Base-by-base conservation (phyloP, 2,113 vertebrate species). In the Heterochromis multidens region DNA sequence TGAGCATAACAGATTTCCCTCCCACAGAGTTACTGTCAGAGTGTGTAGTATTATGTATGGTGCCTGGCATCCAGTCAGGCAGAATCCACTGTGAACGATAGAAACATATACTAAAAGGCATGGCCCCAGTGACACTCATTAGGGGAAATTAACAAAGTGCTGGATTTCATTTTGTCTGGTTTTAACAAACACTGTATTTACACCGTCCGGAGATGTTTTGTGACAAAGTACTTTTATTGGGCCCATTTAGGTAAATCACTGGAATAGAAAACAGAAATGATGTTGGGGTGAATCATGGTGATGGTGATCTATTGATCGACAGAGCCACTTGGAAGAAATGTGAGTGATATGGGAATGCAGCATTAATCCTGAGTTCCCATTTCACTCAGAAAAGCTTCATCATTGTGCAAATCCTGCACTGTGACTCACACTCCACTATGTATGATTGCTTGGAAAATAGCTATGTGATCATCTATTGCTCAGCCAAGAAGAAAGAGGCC, bases 381-480 rank as follows among this genome's bases (percentile, higher is more conserved):
- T 74, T 74, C 46, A 74, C 43, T 74, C n/a, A 86, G 67, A 87
- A 54, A 25, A 9, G 81, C 86, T 74, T 62, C 86, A 82, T 89
- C 86, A 82, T 46, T 61, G 65, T 54, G 19, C 33, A 79, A 86
- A 83, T 78, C 58, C 79, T 70, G 81, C 86, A 60, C 56, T 21
- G 62, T 94, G 95, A 95, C 87, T 92, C 88, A 86, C 2, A 7
- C 46, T 4, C 43, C 43, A 2, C 29, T 23, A 5, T 84, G 80
- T 82, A 80, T 83, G 83, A 77, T 13, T 91, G 92, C 84, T 85
- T 52, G 85, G 91, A 88, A 93, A 91, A 93, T 35, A 87, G 89
- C 77, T 80, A 85, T 78, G 87, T 83, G 82, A 90, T 89, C 67
- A 49, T 89, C 77, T 74, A 60, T 81, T 56, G 40, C 81, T 35